Evolutionary conservation across 2,797 vertebrate species (phyloP), one percentile per base, ranked within the genome.

Genomic region (Silurus aristotelis): DNA sequence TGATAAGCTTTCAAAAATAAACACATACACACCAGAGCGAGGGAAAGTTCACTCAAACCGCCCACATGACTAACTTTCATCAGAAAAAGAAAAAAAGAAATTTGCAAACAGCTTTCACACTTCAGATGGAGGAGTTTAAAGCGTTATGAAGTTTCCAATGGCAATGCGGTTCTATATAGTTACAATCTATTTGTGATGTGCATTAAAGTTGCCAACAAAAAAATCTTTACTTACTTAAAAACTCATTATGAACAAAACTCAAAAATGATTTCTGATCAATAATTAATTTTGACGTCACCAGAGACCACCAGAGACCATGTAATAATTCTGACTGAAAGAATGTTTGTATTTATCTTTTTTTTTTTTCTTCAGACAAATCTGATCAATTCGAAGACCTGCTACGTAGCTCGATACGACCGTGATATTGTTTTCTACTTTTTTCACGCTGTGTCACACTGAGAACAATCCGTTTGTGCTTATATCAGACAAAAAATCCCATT

Each of bases 1-100:
- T 46, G 56, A 77, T 87, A 71, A 81, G 66, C 72, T 87, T 85
- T 84, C 86, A 83, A 64, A 83, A 68, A 86, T 84, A 68, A 86
- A 75, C 52, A 70, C 68, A 73, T 80, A 85, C 25, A 22, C 67
- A 63, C 46, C 19, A 13, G 60, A 83, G 80, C 31, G 5, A 55
- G 10, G 46, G 67, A 64, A 78, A 61, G 75, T 85, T 81, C 61
- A 87, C 80, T 64, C 13, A 61, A 86, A 38, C 84, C 88, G 67
- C 88, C 86, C 75, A 87, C 86, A 56, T 22, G 15, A 56, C 13
- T 61, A 77, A 85, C 66, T 80, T 68, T 12, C 84, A 85, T 85
- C 70, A 17, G 72, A 77, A 71, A 80, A 73, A 56, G 8, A 83
- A 55, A 25, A 52, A 82, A 68, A 70, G 20, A 76, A 3, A 80